A percentile compares a stretch with the other conserved stretches of the same genome.
Evolutionary conservation across 2,888 invertebrate species (phyloP).

Genomic region (Melinaea menophilus): DNA sequence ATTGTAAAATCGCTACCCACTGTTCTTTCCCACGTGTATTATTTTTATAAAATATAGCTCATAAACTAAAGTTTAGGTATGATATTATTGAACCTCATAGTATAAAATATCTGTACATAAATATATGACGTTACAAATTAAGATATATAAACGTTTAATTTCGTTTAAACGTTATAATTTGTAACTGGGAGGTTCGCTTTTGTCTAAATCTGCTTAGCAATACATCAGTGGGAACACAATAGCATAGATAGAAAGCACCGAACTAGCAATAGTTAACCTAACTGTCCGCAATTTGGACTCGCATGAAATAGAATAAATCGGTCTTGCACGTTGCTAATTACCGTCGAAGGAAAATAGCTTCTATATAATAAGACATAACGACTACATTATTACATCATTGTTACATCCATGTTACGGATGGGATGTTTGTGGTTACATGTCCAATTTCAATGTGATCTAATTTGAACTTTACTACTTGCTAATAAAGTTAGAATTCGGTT

Average conservation of each 20-base stretch:
- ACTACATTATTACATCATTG: conserved; percentile 3
- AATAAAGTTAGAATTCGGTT: conserved; percentile 41
- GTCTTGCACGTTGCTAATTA: conserved; percentile 36
- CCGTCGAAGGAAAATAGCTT: conserved; percentile 12
- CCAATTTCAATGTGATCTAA: conserved; percentile 32
- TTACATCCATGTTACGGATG: conserved; percentile 29
- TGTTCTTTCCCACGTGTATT: conserved; percentile 49
- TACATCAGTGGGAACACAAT: conserved; percentile 61
- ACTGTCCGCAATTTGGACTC: conserved; percentile 66
- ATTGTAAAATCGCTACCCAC: conserved; percentile 45
- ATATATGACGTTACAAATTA: conserved; percentile 52
- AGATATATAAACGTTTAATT: conserved; percentile 43
- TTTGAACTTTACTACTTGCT: conserved; percentile 39
- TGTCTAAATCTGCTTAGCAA: conserved; percentile 32
- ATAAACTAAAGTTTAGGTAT: conserved; percentile 66
- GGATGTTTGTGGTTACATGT: conserved; percentile 20
- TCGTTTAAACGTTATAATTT: conserved; percentile 3
- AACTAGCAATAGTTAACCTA: conserved; percentile 66
- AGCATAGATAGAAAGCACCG: conserved; percentile 59
- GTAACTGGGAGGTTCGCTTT: conserved; percentile 21
- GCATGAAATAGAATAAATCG: conserved; percentile 65
- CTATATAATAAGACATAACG: conserved; percentile 1
- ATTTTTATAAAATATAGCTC: conserved; percentile 67
- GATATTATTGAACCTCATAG: conserved; percentile 58
- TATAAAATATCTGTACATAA: conserved; percentile 55